Evolutionary conservation across 1,140 invertebrate species (phyloP), one percentile per base, ranked within the genome.

Genomic region (Megalonaias nervosa): DNA sequence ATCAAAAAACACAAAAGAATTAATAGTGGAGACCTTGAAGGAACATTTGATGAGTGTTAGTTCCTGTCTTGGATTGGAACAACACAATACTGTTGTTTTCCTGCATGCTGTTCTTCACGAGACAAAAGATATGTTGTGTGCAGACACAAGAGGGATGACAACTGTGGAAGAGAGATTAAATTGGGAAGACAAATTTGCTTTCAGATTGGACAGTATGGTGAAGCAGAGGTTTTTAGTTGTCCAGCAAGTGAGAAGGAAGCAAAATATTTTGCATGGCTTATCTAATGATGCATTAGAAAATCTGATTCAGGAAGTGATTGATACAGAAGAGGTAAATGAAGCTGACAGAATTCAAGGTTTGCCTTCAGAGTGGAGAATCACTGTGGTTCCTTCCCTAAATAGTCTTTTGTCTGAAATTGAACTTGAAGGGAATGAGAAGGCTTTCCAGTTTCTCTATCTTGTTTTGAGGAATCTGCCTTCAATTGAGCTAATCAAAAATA

Each of bases 101-200:
- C 16, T 76, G 6, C 74, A 70, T 70, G 56, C 48, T 19, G 31
- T 76, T 17, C 62, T 76, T 9, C 15, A 56, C 13, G 4, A 15
- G n/a, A 21, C 38, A n/a, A 65, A 19, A 15, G 21, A 69, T 17
- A 16, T 64, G 16, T 26, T 76, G 26, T 26, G 26, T 26, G 26
- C 26, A 26, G 26, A 26, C 26, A 26, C 26, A 26, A 26, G 26
- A 26, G 26, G 26, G 26, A 26, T 26, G 26, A 26, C 26, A 26
- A 26, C 26, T 26, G 26, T 26, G 26, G 26, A 26, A 26, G 26
- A 26, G 26, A 26, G 26, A 26, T 26, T 2, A 26, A 2, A 26
- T 26, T 26, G 67, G 74, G 74, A 76, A 65, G n/a, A 15, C 4
- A 56, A 69, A 61, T 76, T 76, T 76, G 60, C 69, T 14, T 56